Base-by-base conservation (phyloP, 2,888 invertebrate species). In the Omphaloscelis lunosa region DNA sequence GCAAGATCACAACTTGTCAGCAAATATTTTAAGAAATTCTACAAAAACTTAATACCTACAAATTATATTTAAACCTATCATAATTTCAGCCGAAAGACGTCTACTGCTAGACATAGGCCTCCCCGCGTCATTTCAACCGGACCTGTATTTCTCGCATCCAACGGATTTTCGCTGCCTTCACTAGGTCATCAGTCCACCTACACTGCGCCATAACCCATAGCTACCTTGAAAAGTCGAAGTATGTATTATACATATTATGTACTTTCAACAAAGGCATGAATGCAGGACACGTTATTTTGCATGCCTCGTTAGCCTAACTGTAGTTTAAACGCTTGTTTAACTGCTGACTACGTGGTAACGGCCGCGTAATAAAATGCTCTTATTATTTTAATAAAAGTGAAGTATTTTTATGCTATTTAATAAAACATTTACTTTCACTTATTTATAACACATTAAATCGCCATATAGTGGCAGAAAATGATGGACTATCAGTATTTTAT, bases 261-360 rank as follows among this genome's bases (percentile, higher is more conserved):
- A 29, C 29, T 59, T 27, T 27, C 27, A 58, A 48, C 53, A 66
- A 17, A 15, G 45, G 15, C 58, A 27, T 53, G n/a, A 75, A 45
- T 41, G 9, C 48, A 58, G 51, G 79, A 58, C 58, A 53, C 45
- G 71, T 66, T 41, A 29, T 56, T 66, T 70, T 58, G 61, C 58
- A 63, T 29, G 67, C 45, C 58, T 81, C 82, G 67, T 80, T 81
- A 75, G 67, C 67, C 20, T 75, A 62, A 80, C 71, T 59, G 71
- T 56, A 53, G 71, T 81, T 75, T 80, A 81, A 81, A 68, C 34
- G 67, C 53, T 17, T 59, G 39, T 68, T 80, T 61, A 61, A 74
- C 39, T 63, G 4, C 39, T 34, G 27, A 34, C 34, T 66, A 56
- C 23, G 62, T 68, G 23, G 39, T 53, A 53, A 59, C 67, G 69